These are phyloP conservation scores for Penaeus japonicus DNA, from an alignment of 1,140 invertebrate genomes.

Conservation along the genomic window DNA sequence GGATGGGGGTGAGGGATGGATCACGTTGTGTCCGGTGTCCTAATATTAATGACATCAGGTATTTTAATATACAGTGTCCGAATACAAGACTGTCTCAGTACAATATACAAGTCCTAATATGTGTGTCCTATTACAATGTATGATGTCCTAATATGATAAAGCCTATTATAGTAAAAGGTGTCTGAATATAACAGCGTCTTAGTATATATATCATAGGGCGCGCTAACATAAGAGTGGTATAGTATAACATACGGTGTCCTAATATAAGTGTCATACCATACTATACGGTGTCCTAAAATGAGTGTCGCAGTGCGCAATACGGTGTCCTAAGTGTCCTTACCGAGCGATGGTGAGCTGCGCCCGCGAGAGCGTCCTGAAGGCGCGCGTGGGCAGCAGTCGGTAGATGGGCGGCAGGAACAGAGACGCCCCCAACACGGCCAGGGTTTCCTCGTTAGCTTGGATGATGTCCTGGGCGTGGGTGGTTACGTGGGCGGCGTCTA, in stretches of 20 bases:
- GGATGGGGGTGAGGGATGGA: background rate
- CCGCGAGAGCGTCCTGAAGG: background rate
- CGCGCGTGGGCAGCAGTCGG: constrained; percentile 45
- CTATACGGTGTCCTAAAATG: background rate
- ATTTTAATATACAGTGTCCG: too few relatives aligned
- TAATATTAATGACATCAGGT: too few relatives aligned
- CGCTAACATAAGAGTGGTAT: too few relatives aligned
- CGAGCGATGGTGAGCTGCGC: constrained; percentile 48
- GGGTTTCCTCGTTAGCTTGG: constrained; percentile 59
- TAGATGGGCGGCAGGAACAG: constrained; percentile 56
- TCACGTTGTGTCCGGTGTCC: too few relatives aligned
- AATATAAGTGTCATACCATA: background rate
- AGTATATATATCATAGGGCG: too few relatives aligned
- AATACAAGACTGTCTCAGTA: too few relatives aligned
- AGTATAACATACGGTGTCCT: background rate
- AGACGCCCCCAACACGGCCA: constrained; percentile 59
- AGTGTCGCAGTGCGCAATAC: background rate
- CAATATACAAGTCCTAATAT: too few relatives aligned
- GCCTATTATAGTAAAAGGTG: too few relatives aligned
- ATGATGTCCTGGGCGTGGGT: constrained; percentile 47
- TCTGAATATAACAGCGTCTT: too few relatives aligned
- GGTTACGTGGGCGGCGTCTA: constrained; percentile 19
- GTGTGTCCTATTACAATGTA: too few relatives aligned
- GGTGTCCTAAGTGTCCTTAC: too few relatives aligned
- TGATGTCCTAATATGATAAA: too few relatives aligned